Evolutionary conservation across 2,888 invertebrate species (phyloP).

Genomic region (Pharmacophagus antenor): DNA sequence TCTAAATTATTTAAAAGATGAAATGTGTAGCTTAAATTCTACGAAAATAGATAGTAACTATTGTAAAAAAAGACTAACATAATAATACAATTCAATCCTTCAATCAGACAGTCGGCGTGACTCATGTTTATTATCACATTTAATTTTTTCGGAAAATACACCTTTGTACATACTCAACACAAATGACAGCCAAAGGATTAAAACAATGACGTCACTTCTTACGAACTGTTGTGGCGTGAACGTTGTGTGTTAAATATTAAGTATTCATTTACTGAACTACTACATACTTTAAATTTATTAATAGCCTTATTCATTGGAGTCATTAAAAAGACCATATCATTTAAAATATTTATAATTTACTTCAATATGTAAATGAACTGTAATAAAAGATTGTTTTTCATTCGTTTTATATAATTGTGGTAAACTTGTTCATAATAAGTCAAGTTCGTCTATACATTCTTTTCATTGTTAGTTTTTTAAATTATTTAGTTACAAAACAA

Average conservation of each 20-base stretch:
- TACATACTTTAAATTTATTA: too few species aligned
- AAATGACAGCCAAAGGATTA: background rate
- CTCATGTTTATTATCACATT: slow-evolving; percentile 17
- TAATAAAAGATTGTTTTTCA: too few species aligned
- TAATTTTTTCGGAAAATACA: slow-evolving; percentile 21
- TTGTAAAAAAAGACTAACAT: slow-evolving; percentile 8
- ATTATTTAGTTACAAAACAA: too few species aligned
- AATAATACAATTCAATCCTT: slow-evolving; percentile 16
- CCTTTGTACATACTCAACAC: slow-evolving; percentile 8
- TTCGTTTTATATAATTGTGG: too few species aligned
- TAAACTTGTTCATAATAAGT: too few species aligned
- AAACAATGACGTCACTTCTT: slow-evolving; percentile 5
- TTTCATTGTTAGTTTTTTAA: too few species aligned
- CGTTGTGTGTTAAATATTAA: background rate
- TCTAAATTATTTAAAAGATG: slow-evolving; percentile 3
- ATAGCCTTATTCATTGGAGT: too few species aligned
- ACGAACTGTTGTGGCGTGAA: background rate
- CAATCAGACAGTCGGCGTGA: slow-evolving; percentile 15
- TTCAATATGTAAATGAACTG: too few species aligned
- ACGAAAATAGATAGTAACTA: slow-evolving; percentile 6
- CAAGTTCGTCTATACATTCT: too few species aligned
- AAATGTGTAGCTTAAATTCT: background rate
- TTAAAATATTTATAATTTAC: too few species aligned
- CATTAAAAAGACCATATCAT: too few species aligned
- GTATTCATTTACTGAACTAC: too few species aligned